These are phyloP conservation scores for Parapsyche elsis DNA, from an alignment of 1,140 invertebrate genomes.

Conservation along the genomic window DNA sequence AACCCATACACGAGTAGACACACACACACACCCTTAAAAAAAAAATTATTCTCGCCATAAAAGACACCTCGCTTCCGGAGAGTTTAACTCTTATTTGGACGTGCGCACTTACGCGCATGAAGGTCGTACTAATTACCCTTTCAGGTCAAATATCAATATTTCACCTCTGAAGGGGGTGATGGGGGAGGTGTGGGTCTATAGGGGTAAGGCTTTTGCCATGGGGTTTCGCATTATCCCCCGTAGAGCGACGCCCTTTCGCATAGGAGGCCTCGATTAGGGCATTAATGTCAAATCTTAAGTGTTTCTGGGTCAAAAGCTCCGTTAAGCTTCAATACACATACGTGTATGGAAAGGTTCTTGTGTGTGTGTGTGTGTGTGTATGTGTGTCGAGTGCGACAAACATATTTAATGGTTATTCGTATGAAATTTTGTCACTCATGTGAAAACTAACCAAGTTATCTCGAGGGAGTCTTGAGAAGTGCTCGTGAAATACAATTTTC, in stretches of 20 bases:
- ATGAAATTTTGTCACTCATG: not conserved
- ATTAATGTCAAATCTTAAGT: conserved; percentile 28
- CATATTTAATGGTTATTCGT: not conserved
- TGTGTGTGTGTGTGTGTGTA: not conserved
- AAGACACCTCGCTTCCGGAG: no score
- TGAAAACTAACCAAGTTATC: conserved; percentile 21
- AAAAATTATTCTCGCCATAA: no score
- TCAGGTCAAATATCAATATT: not conserved
- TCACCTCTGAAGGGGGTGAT: not conserved
- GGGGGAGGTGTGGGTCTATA: no score
- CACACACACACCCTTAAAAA: no score
- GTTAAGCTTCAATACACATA: not conserved
- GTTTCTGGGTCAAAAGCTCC: conserved; percentile 15
- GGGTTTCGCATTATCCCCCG: not conserved
- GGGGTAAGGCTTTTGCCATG: no score
- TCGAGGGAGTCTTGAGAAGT: not conserved
- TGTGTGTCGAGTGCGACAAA: not conserved
- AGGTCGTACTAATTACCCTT: not conserved
- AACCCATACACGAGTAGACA: no score
- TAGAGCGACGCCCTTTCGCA: not conserved
- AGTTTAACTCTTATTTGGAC: no score
- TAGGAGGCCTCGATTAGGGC: conserved; percentile 8
- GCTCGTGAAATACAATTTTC: not conserved
- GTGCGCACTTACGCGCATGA: not conserved
- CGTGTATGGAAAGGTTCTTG: no score